Conservation (phyloP, 1,140 invertebrate genomes). For the Brachionus sp. region DNA sequence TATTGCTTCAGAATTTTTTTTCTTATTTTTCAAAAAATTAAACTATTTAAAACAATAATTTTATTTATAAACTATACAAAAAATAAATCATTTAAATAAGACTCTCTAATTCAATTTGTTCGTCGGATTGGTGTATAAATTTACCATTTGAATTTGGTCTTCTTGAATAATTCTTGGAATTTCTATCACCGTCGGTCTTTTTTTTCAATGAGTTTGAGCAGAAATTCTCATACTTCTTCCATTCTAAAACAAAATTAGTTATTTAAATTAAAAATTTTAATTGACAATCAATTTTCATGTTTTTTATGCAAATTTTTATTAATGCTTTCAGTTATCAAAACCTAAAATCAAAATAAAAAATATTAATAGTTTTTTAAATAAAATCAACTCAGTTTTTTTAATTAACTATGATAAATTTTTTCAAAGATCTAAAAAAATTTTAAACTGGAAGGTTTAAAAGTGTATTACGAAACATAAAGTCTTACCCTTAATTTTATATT, state of each 20-base stretch:
- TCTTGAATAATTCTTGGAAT: not conserved
- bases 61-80: not conserved
- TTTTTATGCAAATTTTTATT: no score
- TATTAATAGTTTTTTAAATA: no score
- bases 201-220: not conserved
- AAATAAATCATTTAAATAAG: not conserved
- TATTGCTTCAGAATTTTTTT: not conserved
- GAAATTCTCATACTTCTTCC: conserved; percentile 10
- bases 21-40: not conserved
- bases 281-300: no score
- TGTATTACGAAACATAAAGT: no score
- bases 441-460: no score
- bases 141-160: conserved; percentile 10
- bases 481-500: no score
- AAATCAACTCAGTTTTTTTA: no score
- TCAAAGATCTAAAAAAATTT: no score
- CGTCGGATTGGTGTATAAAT: not conserved
- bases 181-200: not conserved
- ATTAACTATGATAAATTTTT: no score
- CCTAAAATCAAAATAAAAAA: no score
- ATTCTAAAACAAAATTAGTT: not conserved
- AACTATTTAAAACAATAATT: no score
- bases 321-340: no score
- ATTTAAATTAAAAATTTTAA: not conserved
- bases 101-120: conserved; percentile 24